Conservation (phyloP, 2,888 invertebrate genomes). For the Limnephilus rhombicus region DNA sequence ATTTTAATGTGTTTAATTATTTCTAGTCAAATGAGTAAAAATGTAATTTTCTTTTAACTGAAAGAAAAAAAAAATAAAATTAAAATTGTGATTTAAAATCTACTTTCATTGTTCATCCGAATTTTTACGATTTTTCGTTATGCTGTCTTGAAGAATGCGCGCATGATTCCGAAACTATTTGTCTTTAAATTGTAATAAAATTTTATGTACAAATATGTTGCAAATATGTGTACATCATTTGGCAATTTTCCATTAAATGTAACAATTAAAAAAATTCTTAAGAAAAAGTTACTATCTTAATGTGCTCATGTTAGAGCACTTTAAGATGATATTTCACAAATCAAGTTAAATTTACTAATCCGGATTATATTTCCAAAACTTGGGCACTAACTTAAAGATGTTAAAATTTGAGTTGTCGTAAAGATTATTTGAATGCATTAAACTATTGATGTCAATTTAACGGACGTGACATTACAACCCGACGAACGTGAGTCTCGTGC, state of each 20-base stretch:
- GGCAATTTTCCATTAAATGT: too few relatives aligned
- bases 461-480: conserved; percentile 55
- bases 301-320: too few relatives aligned
- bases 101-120: too few relatives aligned
- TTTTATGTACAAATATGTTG: not conserved
- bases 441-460: conserved; percentile 53
- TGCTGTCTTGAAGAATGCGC: too few relatives aligned
- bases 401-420: not conserved
- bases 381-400: not conserved
- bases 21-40: too few relatives aligned
- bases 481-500: conserved; percentile 60
- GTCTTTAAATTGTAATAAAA: not conserved
- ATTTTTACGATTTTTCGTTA: too few relatives aligned
- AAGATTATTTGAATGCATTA: conserved; percentile 4
- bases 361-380: not conserved
- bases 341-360: not conserved
- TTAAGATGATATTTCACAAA: not conserved
- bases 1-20: too few relatives aligned
- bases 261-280: too few relatives aligned
- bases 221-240: not conserved
- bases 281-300: too few relatives aligned
- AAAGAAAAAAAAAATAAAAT: too few relatives aligned
- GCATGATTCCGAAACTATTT: not conserved
- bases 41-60: too few relatives aligned
- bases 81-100: not conserved